These are phyloP conservation scores for Notolabrus celidotus DNA, from an alignment of 2,797 vertebrate genomes.

Conservation along the genomic window DNA sequence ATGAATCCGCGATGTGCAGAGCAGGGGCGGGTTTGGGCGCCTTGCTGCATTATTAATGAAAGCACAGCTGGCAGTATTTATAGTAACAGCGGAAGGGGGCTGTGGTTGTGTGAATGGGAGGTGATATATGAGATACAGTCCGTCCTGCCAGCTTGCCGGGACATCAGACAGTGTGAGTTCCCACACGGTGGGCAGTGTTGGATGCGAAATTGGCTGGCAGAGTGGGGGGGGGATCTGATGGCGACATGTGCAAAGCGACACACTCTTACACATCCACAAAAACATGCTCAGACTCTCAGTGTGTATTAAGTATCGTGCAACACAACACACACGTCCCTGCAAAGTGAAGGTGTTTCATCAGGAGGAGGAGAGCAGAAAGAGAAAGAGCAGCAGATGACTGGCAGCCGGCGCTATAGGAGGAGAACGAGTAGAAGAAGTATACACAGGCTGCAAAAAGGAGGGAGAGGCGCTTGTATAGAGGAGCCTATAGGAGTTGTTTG, in stretches of 20 bases:
- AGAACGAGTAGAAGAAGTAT: not conserved
- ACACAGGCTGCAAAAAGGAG: not conserved
- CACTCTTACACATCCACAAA: constrained; percentile 19
- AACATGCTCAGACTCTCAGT: constrained; percentile 20
- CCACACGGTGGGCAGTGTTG: constrained; percentile 70
- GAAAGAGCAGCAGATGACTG: not conserved
- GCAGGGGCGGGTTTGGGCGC: constrained; percentile 60
- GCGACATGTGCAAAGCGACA: constrained; percentile 8
- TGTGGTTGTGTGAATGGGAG: constrained; percentile 58
- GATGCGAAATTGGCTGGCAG: constrained; percentile 51
- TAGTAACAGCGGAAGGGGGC: constrained; percentile 70
- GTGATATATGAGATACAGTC: constrained; percentile 64
- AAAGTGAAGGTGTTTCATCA: constrained; percentile 25
- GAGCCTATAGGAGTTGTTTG: constrained; percentile 58
- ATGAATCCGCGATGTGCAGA: constrained; percentile 64
- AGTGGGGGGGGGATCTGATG: not conserved
- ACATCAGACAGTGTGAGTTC: constrained; percentile 73
- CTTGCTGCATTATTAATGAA: constrained; percentile 87
- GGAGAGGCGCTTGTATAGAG: not conserved
- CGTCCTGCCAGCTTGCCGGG: constrained; percentile 64
- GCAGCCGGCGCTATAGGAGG: constrained; percentile 7
- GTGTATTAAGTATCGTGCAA: constrained; percentile 16
- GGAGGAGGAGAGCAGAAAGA: not conserved
- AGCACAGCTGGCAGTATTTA: constrained; percentile 86
- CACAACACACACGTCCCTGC: not conserved